phyloP scores from a whole-genome alignment of 2,888 invertebrate species.

The Oligia strigilis region DNA sequence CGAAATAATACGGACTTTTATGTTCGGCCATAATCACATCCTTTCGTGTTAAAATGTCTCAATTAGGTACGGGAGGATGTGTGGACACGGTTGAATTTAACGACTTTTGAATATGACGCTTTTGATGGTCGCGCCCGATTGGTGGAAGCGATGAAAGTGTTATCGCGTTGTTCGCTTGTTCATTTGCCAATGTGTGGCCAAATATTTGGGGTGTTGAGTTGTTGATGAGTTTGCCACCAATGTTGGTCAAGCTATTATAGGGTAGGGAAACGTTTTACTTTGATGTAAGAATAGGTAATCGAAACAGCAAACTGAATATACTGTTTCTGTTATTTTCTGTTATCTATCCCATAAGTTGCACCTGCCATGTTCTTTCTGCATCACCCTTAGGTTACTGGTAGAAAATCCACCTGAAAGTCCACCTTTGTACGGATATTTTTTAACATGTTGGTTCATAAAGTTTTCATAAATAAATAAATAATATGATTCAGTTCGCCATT shows the following conservation, averaged over 20 bases:
- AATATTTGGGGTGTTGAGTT: conserved; percentile 38
- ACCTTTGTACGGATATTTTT: too few species aligned
- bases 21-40: conserved; percentile 88
- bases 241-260: conserved; percentile 9
- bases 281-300: too few species aligned
- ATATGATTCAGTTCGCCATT: background rate
- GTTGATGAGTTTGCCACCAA: conserved; percentile 20
- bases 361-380: too few species aligned
- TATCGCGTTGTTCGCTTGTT: conserved; percentile 73
- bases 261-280: background rate
- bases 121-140: conserved; percentile 76
- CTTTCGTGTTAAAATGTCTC: conserved; percentile 89
- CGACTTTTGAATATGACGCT: conserved; percentile 79
- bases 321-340: background rate
- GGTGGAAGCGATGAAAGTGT: conserved; percentile 77
- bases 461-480: too few species aligned
- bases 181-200: conserved; percentile 50
- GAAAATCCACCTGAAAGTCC: too few species aligned
- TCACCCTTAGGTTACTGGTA: too few species aligned
- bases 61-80: conserved; percentile 88
- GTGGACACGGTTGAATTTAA: conserved; percentile 84
- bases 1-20: conserved; percentile 85
- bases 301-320: background rate
- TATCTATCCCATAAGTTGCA: too few species aligned
- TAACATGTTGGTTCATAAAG: too few species aligned